Base-by-base conservation (phyloP, 2,113 vertebrate genomes). In the Bubalus kerabau region DNA sequence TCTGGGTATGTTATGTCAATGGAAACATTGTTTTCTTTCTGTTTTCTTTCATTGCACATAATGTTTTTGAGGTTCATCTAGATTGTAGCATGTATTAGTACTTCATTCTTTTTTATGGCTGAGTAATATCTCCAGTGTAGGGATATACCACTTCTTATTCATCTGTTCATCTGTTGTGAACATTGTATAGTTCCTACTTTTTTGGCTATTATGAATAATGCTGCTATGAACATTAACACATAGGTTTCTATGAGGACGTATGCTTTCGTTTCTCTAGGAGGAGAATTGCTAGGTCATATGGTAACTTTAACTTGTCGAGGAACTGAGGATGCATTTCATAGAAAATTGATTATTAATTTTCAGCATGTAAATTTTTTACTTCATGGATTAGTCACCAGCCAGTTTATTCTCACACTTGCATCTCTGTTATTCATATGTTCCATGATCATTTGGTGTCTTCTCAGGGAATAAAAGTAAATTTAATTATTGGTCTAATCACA, bases 401-500 rank as follows among this genome's bases (percentile, higher is more conserved):
- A 88, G 24, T 90, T 93, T 74, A 87, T 64, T 84, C 30, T 71
- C 91, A 87, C 23, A n/a, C 54, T 87, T 89, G 21, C 40, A 64
- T 82, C 43, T 43, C 56, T 95, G 15, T 87, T 86, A 81, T 21
- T 81, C 81, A 76, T 84, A 48, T 67, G 48, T 59, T 5, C 62
- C 36, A 59, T 46, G 40, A 87, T 93, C 67, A 96, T 85, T 91
- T 91, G 54, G 46, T 54, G 36, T 80, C 15, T 76, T 6, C 40
- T 91, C 54, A 60, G 67, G 48, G 32, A 88, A 93, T 43, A 91
- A 97, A 98, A 97, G 8, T 7, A 84, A 85, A 60, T 89, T 86
- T 86, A 86, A 93, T 97, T 64, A 91, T 81, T 96, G 87, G 71
- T 19, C 17, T 59, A 80, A 90, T 97, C 67, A 64, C 59, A 85